phyloP scores from a whole-genome alignment of 2,888 invertebrate genomes.

The Sminthurides aquaticus region DNA sequence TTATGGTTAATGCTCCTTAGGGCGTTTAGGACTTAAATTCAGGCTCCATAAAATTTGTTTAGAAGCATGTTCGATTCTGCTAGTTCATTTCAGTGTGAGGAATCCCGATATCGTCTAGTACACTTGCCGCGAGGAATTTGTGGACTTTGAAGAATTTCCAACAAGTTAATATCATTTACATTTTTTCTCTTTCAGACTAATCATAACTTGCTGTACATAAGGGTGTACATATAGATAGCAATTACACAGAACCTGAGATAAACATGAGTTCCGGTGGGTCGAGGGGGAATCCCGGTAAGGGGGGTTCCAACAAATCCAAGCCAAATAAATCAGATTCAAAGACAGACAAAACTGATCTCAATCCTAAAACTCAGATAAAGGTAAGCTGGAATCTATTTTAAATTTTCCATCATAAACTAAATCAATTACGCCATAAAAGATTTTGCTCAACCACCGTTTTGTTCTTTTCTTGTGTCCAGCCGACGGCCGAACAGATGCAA shows the following conservation, averaged over 20 bases:
- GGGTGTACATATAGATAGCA: slow-evolving; percentile 42
- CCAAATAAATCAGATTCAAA: slow-evolving; percentile 55
- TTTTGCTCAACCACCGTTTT: background rate
- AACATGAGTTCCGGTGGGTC: slow-evolving; percentile 42
- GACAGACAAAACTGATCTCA: slow-evolving; percentile 54
- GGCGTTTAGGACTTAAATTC: no score
- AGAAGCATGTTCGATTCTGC: no score
- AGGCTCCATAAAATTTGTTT: no score
- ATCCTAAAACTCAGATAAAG: slow-evolving; percentile 54
- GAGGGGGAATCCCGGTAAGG: slow-evolving; percentile 39
- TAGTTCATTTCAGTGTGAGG: no score
- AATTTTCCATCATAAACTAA: background rate
- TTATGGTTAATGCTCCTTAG: no score
- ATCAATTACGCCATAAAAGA: background rate
- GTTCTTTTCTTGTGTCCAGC: slow-evolving; percentile 50
- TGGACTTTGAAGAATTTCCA: no score
- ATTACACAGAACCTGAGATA: slow-evolving; percentile 14
- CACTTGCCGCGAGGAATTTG: no score
- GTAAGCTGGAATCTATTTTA: background rate
- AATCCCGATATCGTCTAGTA: no score
- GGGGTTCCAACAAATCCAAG: slow-evolving; percentile 45
- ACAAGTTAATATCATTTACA: no score
- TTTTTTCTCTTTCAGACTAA: no score
- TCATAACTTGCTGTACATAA: slow-evolving; percentile 43
- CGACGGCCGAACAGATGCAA: slow-evolving; percentile 76